Conservation (phyloP, 2,113 vertebrate species). For the Chamaea fasciata region DNA sequence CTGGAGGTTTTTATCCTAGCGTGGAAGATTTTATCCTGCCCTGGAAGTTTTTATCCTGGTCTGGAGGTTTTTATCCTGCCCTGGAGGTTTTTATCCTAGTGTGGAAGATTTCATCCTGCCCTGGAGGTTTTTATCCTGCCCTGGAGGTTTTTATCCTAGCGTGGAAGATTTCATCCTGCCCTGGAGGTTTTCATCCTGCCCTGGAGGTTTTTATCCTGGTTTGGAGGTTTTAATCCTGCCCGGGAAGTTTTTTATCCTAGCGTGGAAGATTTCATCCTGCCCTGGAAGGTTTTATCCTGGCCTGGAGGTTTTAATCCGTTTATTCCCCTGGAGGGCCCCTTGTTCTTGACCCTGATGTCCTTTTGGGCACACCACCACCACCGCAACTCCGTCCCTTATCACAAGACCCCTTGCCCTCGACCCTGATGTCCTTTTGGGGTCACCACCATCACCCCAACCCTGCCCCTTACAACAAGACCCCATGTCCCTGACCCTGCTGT, state of each 20-base stretch:
- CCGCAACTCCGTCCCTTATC: too few relatives aligned
- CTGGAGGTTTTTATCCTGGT: not conserved
- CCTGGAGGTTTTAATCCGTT: too few relatives aligned
- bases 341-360: too few relatives aligned
- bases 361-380: too few relatives aligned
- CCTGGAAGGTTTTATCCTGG: not conserved
- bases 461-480: not conserved
- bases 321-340: too few relatives aligned
- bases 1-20: accelerated
- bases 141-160: not conserved
- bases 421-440: too few relatives aligned
- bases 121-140: not conserved
- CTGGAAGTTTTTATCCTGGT: not conserved
- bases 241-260: too few relatives aligned
- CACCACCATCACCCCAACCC: not conserved
- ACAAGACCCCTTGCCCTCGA: not conserved
- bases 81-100: not conserved
- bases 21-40: not conserved
- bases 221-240: not conserved
- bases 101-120: not conserved
- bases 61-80: not conserved
- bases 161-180: not conserved
- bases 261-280: too few relatives aligned
- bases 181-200: not conserved
- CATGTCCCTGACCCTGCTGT: not conserved